Evolutionary conservation across 2,797 vertebrate genomes (phyloP), one percentile per base, ranked within the genome.

Genomic region (Graptemys geographica): DNA sequence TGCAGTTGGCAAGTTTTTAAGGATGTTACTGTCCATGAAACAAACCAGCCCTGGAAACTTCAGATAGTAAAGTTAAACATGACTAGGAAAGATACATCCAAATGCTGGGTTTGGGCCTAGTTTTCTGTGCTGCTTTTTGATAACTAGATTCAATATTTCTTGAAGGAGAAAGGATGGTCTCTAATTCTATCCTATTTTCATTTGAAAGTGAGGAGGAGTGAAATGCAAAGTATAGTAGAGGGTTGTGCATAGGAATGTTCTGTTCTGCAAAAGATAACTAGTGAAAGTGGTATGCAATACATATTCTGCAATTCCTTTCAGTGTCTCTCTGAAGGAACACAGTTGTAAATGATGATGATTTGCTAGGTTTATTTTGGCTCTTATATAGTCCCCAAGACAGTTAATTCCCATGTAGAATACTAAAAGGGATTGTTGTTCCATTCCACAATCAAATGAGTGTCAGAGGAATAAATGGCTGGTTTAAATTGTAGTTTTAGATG

Each of bases 1-100:
- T 78, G 59, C 18, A 12, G 90, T 87, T 90, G 44, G 59, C 33
- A 44, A 31, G 65, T 25, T 82, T 84, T 92, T 85, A 85, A 92
- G 6, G 16, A 56, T 81, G 4, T 44, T 62, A 1, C 82, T 86
- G 91, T 91, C 76, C 31, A 83, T 85, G 55, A 37, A 84, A 89
- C 84, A 76, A 44, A 76, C 21, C 72, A 47, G 11, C 25, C 6
- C 23, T 31, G 56, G 27, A 69, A 57, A 90, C 91, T 76, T 49
- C 23, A 6, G 76, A 52, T 82, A 90, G 87, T 28, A 92, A 37
- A 11, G 15, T 69, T n/a, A 69, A 69, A 19, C n/a, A 28, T 52
- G 27, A 16, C 18, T 5, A 13, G 94, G 21, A 57, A 88, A 90
- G 37, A 89, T 28, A 49, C n/a, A 88, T 44, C 37, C 80, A 90